Evolutionary conservation across 2,888 invertebrate species (phyloP), one percentile per base, ranked within the genome.

Genomic region (Aleiodes alternator): DNA sequence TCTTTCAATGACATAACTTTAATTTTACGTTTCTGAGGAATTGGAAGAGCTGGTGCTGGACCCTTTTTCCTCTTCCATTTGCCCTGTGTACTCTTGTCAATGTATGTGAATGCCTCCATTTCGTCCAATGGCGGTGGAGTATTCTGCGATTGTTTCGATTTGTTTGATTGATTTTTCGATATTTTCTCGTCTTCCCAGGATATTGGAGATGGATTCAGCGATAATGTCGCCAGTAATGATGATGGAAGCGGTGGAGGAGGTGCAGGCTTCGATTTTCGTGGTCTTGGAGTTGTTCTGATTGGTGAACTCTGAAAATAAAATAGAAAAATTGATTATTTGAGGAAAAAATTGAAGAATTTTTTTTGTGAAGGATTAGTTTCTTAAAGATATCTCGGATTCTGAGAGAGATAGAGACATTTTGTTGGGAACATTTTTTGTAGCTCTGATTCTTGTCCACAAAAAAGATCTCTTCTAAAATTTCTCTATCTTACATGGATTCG

Each of bases 21-120:
- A 51, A 91, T 88, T 89, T 91, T 91, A 78, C 95, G 92, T 78
- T 93, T 93, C 55, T 95, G 94, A 1, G 95, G 92, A 43, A 92
- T 90, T 0, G 96, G 96, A 48, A 95, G 90, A 0, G 95, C 93
- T 0, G 96, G 96, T 0, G 96, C 96, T 0, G 95, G 96, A 0
- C 96, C 95, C 85, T 96, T 96, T 80, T 94, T 92, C 69, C 94
- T 91, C 78, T 95, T 95, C 92, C 94, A 94, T 85, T 93, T 93
- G 16, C 94, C 94, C 77, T 92, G 92, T 12, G 91, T 90, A 77
- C 93, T 94, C 87, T 94, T 94, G 81, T 93, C 92, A 5, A 90
- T 87, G 14, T 82, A 83, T 55, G 79, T 73, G 43, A 79, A 80
- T 68, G 64, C 8, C 11, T 82, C 81, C 6, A 72, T 34, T 23